phyloP scores from a whole-genome alignment of 2,113 vertebrate species.

The Telmatochromis sp. region DNA sequence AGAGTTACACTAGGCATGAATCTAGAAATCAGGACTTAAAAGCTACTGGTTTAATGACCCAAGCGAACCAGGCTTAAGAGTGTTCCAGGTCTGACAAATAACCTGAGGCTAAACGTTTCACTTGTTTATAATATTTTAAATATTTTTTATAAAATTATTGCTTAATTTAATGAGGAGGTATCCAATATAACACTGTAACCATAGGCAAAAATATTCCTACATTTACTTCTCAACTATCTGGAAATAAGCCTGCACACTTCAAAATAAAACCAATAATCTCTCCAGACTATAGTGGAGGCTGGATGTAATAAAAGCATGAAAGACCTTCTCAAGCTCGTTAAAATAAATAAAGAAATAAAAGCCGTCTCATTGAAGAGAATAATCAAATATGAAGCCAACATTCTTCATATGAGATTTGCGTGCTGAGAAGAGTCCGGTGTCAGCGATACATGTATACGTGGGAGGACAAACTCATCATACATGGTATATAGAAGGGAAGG shows the following conservation, averaged over 20 bases:
- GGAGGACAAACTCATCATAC: neutral
- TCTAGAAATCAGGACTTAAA: neutral
- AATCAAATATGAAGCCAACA: neutral
- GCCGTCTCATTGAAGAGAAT: accelerated
- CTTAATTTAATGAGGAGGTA: neutral
- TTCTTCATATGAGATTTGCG: neutral
- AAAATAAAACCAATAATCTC: neutral
- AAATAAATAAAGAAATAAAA: neutral
- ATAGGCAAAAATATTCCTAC: neutral
- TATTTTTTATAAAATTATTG: neutral
- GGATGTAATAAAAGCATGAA: neutral
- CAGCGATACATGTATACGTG: neutral
- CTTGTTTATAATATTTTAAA: neutral
- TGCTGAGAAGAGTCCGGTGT: neutral
- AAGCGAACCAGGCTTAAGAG: neutral
- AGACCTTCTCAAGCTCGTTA: neutral
- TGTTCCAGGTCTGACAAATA: neutral
- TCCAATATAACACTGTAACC: neutral
- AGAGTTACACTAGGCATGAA: neutral
- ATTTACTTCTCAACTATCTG: neutral
- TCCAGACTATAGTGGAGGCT: neutral
- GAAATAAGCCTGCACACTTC: neutral
- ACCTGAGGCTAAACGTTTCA: neutral
- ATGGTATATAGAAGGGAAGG: neutral
- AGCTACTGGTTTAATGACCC: neutral